These are phyloP conservation scores for Strix occidentalis DNA, from an alignment of 2,797 vertebrate species.

Conservation along the genomic window DNA sequence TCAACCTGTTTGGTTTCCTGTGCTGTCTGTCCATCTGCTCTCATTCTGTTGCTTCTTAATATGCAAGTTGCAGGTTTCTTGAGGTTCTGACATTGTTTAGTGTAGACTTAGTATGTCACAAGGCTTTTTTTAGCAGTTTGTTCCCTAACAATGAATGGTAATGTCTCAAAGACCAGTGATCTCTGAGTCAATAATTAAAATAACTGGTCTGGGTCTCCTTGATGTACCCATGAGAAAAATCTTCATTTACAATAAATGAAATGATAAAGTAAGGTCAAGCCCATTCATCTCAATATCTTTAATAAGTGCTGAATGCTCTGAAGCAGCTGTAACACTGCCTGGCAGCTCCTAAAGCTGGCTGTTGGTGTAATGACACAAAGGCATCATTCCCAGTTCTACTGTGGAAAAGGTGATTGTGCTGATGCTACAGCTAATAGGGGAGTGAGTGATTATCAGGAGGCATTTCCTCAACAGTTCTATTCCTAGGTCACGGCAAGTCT, in stretches of 20 bases:
- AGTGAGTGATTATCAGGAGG: not conserved
- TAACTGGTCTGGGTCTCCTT: not conserved
- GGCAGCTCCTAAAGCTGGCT: conserved; percentile 45
- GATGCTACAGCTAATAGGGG: conserved; percentile 59
- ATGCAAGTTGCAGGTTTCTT: not conserved
- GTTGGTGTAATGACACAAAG: conserved; percentile 70
- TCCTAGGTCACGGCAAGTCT: not conserved
- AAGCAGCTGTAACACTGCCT: not conserved
- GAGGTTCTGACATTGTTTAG: not conserved
- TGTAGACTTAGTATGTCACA: not conserved
- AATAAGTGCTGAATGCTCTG: not conserved
- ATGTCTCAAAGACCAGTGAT: not conserved
- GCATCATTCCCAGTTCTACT: conserved; percentile 65
- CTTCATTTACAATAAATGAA: not conserved
- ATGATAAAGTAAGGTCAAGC: not conserved
- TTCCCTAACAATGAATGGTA: not conserved
- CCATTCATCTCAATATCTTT: not conserved
- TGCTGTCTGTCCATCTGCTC: not conserved
- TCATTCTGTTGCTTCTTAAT: not conserved
- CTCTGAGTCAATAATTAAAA: not conserved
- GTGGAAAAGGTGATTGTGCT: conserved; percentile 69
- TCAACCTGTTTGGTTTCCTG: not conserved
- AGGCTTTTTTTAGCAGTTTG: not conserved
- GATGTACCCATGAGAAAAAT: not conserved
- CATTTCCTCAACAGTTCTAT: not conserved